Percentiles rank a stretch among this genome's conserved stretches.
Conservation (phyloP, 37 sponge, comb jelly and placozoan genomes). For the Theonella swinhoei region DNA sequence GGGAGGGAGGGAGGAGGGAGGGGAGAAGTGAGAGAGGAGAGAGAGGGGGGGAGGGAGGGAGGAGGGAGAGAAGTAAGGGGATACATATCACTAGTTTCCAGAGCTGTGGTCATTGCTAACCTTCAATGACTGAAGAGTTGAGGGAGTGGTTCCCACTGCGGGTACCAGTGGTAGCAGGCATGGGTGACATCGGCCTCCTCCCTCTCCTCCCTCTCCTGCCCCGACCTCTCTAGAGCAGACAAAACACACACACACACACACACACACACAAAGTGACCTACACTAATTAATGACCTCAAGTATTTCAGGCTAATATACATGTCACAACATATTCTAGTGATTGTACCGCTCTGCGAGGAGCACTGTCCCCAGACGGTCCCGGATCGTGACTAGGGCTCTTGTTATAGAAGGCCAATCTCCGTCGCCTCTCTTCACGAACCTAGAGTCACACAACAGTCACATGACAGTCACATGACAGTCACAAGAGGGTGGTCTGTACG, state of each 20-base stretch:
- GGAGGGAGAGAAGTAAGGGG: no score
- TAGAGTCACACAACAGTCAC: background rate
- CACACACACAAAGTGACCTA: no score
- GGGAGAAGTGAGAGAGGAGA: no score
- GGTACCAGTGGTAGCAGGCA: background rate
- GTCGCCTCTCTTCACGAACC: background rate
- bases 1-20: no score
- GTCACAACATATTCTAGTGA: no score
- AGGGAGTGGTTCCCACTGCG: background rate
- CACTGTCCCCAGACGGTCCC: background rate
- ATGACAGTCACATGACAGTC: background rate
- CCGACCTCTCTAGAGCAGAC: background rate
- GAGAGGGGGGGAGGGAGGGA: background rate
- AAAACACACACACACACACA: no score
- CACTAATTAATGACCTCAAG: no score
- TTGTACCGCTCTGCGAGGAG: background rate
- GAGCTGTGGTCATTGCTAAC: background rate
- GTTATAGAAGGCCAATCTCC: conserved; percentile 13
- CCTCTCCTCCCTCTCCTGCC: conserved; percentile 5
- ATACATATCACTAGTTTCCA: no score
- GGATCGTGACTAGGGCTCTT: background rate
- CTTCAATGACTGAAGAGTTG: background rate
- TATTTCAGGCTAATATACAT: no score
- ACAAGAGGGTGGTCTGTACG: background rate
- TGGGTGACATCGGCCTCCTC: conserved; percentile 1